Base-by-base conservation (phyloP, 2,888 invertebrate species). In the Tineola bisselliella region DNA sequence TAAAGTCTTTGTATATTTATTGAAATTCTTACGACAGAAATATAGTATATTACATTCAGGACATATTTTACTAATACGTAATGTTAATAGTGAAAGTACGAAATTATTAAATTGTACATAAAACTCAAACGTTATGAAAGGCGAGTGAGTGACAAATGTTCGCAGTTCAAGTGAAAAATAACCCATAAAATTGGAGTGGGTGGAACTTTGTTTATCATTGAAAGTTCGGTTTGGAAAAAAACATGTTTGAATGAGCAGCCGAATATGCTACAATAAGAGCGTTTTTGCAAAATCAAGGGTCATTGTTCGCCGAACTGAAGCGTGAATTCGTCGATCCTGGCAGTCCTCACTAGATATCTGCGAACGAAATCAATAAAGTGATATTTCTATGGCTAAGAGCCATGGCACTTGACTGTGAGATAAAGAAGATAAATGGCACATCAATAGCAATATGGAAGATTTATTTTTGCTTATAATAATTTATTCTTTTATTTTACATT, bases 311-410 rank as follows among this genome's bases (percentile, higher is more conserved):
- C 3, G 2, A 43, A 15, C 5, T 17, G 15, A 48, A 48, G 48
- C 15, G 17, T 1, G 13, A 48, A 48, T 15, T 48, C 48, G 17
- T 48, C 48, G 48, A 48, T 2, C 48, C 48, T 15, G 48, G 15
- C 48, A 48, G 10, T 48, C 17, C 48, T 4, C 10, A 38, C 38
- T 38, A 15, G 15, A 17, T 17, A n/a, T 48, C 17, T 48, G 48
- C 48, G 13, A 48, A 48, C 48, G 48, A 48, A 48, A 48, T 48
- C 13, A 48, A 48, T 48, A 48, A 48, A 48, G 12, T 17, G 48
- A 48, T 48, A 48, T 10, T 5, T n/a, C n/a, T n/a, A n/a, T n/a
- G n/a, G n/a, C n/a, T 3, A 48, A 48, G 15, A 48, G 48, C 48
- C 10, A 3, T 48, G 48, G 3, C 48, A 48, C 13, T 48, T 10